Base-by-base conservation (phyloP, 2,797 vertebrate genomes). In the Enteromius fasciolatus region DNA sequence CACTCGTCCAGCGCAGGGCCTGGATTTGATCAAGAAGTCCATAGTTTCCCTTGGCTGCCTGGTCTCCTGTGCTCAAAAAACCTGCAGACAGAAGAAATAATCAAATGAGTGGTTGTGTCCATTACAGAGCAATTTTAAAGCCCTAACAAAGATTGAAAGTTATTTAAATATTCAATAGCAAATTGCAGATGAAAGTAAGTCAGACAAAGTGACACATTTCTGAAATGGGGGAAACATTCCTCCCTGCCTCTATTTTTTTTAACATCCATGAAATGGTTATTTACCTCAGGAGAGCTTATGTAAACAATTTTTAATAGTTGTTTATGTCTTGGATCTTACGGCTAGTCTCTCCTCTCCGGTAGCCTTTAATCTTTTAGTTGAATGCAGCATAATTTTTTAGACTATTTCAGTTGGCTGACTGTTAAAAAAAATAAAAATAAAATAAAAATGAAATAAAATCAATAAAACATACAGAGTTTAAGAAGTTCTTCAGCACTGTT, bases 1-100 rank as follows among this genome's bases (percentile, higher is more conserved):
- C 98, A 92, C 98, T 99, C 88, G 96, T 98, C 98, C 98, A 99
- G 87, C 98, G 94, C 91, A 99, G 95, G 87, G 98, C 97, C 92
- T 99, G 98, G 86, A 99, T 99, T 90, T 94, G 96, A 92, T 99
- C 98, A 91, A 99, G 92, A 82, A 99, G 94, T 68, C 98, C 98
- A 44, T 99, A 99, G 89, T 99, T 99, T 87, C 98, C 98, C 92
- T 99, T 99, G 86, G 98, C 97, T 78, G 98, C 97, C 92, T 99
- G 98, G 94, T 99, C 98, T 46, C 98, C 98, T 46, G 98, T 99
- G 89, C 98, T 99, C 90, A 99, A 93, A 92, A 99, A 99, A 64
- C 98, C 98, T 99, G 93, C 41, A 88, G 31, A 85, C 52, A 48
- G 17, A 69, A 44, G 23, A 31, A 83, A 63, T 31, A 8, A 81